Base-by-base conservation (phyloP, 2,888 invertebrate genomes). In the Linyphia triangularis region DNA sequence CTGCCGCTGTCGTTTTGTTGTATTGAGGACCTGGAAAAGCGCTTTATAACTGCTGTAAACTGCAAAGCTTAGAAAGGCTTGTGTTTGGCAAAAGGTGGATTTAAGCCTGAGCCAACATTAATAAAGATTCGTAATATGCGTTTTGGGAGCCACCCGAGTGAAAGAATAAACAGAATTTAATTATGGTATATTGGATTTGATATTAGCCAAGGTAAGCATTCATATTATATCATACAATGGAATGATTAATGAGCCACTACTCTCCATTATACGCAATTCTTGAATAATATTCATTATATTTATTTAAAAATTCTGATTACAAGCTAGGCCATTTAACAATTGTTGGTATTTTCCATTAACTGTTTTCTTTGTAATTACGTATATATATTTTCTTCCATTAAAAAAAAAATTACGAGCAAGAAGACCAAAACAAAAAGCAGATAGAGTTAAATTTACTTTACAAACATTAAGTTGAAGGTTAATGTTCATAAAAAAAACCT, bases 1-100 rank as follows among this genome's bases (percentile, higher is more conserved):
- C 37, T 73, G 73, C 65, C 40, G 83, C 51, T 75, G 83, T 83
- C 83, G 73, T 16, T 65, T 70, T 61, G 61, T 51, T 51, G 78
- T 70, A 70, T 82, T 59, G 61, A 69, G 67, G 19, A 13, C 19
- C 19, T 33, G 33, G 33, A 40, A 63, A 24, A 61, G 75, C 22
- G 43, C 26, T 43, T 9, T 16, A 13, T 37, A n/a, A 28, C 19
- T 13, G 72, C 43, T n/a, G 28, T n/a, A n/a, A n/a, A n/a, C n/a
- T n/a, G n/a, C n/a, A n/a, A n/a, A n/a, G n/a, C n/a, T n/a, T n/a
- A n/a, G n/a, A n/a, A n/a, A 16, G 1, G 51, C n/a, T 51, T 51
- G 51, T 51, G n/a, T 51, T 51, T n/a, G 51, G n/a, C n/a, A 51
- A 51, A 51, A 51, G 51, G 13, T 51, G 51, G 2, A n/a, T 51